phyloP scores from a whole-genome alignment of 2,113 vertebrate species.

The Hyperopisus bebe region DNA sequence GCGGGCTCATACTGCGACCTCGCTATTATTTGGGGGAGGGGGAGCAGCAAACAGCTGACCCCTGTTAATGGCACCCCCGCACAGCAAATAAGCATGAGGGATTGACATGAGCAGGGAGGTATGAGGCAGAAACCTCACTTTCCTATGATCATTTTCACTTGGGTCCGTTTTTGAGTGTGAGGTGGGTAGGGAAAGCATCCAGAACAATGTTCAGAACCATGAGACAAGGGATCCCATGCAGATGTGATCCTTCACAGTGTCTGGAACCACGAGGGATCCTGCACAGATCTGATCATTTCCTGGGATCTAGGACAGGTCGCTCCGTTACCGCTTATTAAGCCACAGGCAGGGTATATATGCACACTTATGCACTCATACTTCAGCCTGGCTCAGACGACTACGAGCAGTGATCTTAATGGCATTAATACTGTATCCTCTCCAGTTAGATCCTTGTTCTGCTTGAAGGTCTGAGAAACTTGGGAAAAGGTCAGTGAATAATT shows the following conservation, averaged over 20 bases:
- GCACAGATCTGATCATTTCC: background rate
- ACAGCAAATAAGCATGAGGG: background rate
- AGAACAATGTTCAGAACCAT: background rate
- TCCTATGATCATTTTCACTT: background rate
- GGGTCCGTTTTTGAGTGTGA: background rate
- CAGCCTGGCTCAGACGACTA: background rate
- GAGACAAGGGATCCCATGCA: background rate
- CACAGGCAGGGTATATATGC: background rate
- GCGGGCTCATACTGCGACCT: background rate
- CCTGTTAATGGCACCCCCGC: background rate
- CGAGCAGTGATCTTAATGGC: background rate
- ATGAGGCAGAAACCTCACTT: background rate
- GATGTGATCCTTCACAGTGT: background rate
- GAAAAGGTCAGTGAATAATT: constrained; percentile 21
- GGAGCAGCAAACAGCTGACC: background rate
- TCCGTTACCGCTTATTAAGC: background rate
- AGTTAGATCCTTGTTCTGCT: background rate
- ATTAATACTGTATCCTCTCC: background rate
- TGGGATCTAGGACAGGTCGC: background rate
- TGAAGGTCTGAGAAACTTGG: background rate
- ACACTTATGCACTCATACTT: background rate
- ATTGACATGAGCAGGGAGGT: background rate
- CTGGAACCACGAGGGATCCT: background rate
- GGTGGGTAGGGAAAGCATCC: background rate
- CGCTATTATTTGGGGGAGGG: background rate